These are phyloP conservation scores for Tetramorium parvispinum DNA, from an alignment of 1,140 invertebrate species.

Conservation along the genomic window DNA sequence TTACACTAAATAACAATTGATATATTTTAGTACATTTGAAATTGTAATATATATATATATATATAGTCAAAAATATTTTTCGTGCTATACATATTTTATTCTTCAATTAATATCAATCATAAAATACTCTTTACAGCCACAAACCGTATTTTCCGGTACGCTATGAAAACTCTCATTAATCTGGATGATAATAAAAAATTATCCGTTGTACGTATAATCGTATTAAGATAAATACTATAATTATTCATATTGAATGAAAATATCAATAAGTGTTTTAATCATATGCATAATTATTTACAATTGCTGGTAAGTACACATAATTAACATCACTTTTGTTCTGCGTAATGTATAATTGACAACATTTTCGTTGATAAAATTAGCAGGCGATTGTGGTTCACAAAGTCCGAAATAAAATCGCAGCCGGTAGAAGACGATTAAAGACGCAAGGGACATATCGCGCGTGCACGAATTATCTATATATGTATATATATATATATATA, in stretches of 20 bases:
- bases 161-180: not conserved
- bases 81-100: not conserved
- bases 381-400: not conserved
- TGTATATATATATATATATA: too few relatives aligned
- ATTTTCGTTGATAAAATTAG: not conserved
- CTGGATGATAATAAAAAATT: not conserved
- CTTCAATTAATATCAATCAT: not conserved
- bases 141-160: not conserved
- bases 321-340: not conserved
- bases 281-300: not conserved
- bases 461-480: conserved; percentile 26
- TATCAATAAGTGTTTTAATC: not conserved
- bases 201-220: not conserved
- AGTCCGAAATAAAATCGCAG: conserved; percentile 8
- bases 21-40: not conserved
- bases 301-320: not conserved
- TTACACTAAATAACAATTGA: not conserved
- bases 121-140: not conserved
- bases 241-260: conserved; percentile 9
- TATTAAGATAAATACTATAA: conserved; percentile 1
- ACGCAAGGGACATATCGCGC: conserved; percentile 12
- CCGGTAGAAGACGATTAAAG: not conserved
- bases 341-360: not conserved
- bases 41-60: not conserved
- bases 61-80: not conserved